Evolutionary conservation across 2,797 vertebrate genomes (phyloP).

Genomic region (Otolemur crassicaudatus): DNA sequence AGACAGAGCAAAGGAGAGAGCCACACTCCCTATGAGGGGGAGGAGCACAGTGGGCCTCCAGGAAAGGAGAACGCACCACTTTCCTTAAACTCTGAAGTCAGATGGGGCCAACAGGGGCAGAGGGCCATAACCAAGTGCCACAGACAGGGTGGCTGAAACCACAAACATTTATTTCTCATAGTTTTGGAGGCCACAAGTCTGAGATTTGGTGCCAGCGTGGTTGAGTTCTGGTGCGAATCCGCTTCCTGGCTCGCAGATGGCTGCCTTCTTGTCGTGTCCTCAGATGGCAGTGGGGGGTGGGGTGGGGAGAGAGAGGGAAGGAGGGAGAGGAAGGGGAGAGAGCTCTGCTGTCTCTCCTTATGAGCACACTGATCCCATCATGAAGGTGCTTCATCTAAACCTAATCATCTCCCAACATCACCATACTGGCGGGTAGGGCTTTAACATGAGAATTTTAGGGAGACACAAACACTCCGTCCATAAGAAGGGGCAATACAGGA

Average conservation of each 20-base stretch:
- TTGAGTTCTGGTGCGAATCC: background rate
- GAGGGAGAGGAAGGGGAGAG: background rate
- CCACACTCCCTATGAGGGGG: background rate
- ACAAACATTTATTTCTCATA: conserved; percentile 16
- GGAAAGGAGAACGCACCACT: background rate
- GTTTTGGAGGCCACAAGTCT: conserved; percentile 11
- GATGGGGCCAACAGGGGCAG: background rate
- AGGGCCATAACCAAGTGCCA: background rate
- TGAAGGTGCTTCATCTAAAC: background rate
- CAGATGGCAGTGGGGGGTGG: background rate
- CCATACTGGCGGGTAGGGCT: background rate
- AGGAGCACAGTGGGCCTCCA: background rate
- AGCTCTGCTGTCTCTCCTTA: background rate
- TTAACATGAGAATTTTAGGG: background rate
- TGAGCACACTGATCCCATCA: background rate
- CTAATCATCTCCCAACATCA: background rate
- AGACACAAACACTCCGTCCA: background rate
- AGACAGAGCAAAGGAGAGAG: background rate
- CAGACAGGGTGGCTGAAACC: background rate
- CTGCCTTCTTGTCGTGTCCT: background rate
- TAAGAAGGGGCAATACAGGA: background rate
- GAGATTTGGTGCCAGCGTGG: background rate
- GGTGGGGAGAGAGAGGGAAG: background rate
- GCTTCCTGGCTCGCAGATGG: background rate
- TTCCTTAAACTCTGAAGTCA: background rate